Percentiles rank a stretch among this genome's conserved stretches.
phyloP scores from a whole-genome alignment of 2,888 invertebrate genomes.

The Salticus scenicus region DNA sequence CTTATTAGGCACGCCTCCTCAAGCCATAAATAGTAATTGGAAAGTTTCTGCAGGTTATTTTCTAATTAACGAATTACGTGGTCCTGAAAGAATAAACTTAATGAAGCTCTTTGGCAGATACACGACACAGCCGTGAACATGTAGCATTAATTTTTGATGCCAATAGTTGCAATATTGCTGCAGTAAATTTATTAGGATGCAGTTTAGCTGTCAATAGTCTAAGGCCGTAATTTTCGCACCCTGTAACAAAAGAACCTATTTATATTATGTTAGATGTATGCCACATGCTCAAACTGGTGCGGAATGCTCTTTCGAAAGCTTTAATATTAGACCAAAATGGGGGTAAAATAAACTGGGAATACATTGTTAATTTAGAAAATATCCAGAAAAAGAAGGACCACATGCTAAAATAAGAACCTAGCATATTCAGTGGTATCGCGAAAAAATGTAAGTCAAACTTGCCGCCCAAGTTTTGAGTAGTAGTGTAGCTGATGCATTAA shows the following conservation, averaged over 20 bases:
- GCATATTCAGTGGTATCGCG: constrained; percentile 56
- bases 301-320: constrained; percentile 36
- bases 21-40: neutral
- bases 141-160: constrained; percentile 33
- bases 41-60: neutral
- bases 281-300: constrained; percentile 66
- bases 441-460: constrained; percentile 71
- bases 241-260: constrained; percentile 19
- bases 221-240: constrained; percentile 8
- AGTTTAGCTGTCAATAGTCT: neutral
- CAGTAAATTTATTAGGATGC: neutral
- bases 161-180: constrained; percentile 2
- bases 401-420: constrained; percentile 46
- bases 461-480: constrained; percentile 68
- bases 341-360: constrained; percentile 29
- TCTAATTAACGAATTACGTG: neutral
- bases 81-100: neutral
- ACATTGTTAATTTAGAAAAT: constrained; percentile 28
- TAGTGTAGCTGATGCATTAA: constrained; percentile 63
- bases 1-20: too few relatives aligned
- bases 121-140: neutral
- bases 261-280: constrained; percentile 53
- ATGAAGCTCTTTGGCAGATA: neutral
- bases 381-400: constrained; percentile 57
- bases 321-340: neutral